Base-by-base conservation (phyloP, 1,140 invertebrate species). In the Octopus bimaculoides region DNA sequence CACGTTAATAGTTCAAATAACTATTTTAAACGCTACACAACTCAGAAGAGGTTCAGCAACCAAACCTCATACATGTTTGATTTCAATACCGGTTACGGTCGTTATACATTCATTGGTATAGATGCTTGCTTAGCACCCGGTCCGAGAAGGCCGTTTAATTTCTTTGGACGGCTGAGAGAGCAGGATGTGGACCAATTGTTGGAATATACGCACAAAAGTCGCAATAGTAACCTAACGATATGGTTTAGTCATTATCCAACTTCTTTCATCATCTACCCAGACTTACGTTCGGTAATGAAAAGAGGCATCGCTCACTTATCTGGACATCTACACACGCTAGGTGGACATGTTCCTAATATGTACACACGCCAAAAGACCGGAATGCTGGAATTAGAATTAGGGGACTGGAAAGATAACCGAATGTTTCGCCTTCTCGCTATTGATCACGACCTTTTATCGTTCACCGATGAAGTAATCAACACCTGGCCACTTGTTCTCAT, bases 211-310 rank as follows among this genome's bases (percentile, higher is more conserved):
- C 86, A 92, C 69, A 86, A 92, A 79, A 91, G 92, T 4, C 69
- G 81, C 5, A 75, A 79, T 56, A 93, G 93, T 83, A 91, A 91
- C 83, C 83, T 88, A 55, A 94, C 93, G 17, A 91, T 96, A 81
- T 95, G 94, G 93, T 98, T 97, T 92, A 96, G 96, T 52, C 97
- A 98, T 89, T 98, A 97, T 91, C 96, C 97, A 14, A 96, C 96
- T 4, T 97, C 96, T 6, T 94, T 94, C 83, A 96, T 98, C 82
- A 88, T 95, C 20, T 71, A 4, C 26, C 66, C 41, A 52, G 6
- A 8, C 79, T 17, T 78, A 12, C 54, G 75, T 78, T 75, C 41
- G 54, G 20, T 74, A 84, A 83, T 81, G 79, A 92, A 89, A 17
- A 90, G 91, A 84, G 92, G 92, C 66, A 88, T 94, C 82, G 94